phyloP scores from a whole-genome alignment of 2,888 invertebrate genomes.

The Melipona beecheii region DNA sequence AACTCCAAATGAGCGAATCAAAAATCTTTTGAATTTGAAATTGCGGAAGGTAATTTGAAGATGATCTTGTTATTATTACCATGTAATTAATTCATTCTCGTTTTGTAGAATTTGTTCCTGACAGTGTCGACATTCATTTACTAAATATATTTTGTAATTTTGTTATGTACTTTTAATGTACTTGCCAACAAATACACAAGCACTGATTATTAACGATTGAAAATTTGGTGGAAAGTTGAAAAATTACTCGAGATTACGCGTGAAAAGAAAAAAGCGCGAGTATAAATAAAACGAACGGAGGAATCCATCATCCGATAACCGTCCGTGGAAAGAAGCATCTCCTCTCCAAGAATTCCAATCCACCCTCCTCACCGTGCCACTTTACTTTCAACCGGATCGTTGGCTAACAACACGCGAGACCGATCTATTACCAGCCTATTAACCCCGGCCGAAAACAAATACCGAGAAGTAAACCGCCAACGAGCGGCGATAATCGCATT shows the following conservation, averaged over 20 bases:
- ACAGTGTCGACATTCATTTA: no score
- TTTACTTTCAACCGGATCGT: neutral
- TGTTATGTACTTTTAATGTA: no score
- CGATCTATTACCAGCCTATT: neutral
- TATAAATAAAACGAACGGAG: neutral
- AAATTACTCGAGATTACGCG: neutral
- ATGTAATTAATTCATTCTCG: no score
- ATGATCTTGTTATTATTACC: no score
- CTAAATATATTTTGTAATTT: no score
- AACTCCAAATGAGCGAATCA: no score
- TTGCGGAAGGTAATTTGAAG: no score
- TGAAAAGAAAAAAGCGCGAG: neutral
- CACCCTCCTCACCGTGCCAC: no score
- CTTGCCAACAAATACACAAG: no score
- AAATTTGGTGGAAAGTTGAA: neutral
- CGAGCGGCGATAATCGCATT: conserved; percentile 73
- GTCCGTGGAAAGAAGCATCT: neutral
- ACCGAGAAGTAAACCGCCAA: conserved; percentile 59
- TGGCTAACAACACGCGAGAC: neutral
- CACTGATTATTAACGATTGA: neutral
- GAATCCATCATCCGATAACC: neutral
- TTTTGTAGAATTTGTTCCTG: no score
- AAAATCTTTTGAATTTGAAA: no score
- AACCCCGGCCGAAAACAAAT: neutral
- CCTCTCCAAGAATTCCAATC: neutral